phyloP scores from a whole-genome alignment of 2,113 vertebrate species.

The Sinocyclocheilus maitianheensis region DNA sequence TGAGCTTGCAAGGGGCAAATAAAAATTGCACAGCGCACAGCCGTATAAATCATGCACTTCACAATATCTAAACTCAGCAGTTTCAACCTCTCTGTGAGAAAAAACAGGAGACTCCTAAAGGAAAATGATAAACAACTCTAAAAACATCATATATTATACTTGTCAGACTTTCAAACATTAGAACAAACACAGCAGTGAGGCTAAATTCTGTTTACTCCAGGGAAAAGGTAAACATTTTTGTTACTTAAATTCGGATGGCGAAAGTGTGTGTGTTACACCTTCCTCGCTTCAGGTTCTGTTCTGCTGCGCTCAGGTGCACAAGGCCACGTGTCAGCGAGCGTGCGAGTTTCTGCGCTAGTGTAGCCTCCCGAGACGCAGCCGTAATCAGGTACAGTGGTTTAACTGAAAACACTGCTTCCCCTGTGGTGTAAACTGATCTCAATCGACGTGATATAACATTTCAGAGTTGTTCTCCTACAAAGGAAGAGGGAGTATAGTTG shows the following conservation, averaged over 20 bases:
- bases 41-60: slow-evolving; percentile 81
- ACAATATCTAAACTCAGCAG: slow-evolving; percentile 80
- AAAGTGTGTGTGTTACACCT: neutral
- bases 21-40: slow-evolving; percentile 71
- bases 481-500: slow-evolving; percentile 69
- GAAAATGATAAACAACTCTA: slow-evolving; percentile 84
- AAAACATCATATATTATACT: slow-evolving; percentile 76
- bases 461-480: slow-evolving; percentile 63
- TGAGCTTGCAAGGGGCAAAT: slow-evolving; percentile 66
- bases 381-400: slow-evolving; percentile 69
- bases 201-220: slow-evolving; percentile 75
- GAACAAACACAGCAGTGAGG: slow-evolving; percentile 69
- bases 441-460: slow-evolving; percentile 60
- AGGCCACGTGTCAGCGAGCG: slow-evolving; percentile 39
- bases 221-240: slow-evolving; percentile 70
- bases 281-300: slow-evolving; percentile 15
- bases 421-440: slow-evolving; percentile 59
- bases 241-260: slow-evolving; percentile 61
- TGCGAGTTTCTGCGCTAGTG: neutral
- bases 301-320: slow-evolving; percentile 65
- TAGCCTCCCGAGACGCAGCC: slow-evolving; percentile 49
- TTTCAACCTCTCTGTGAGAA: slow-evolving; percentile 72
- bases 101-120: slow-evolving; percentile 60
- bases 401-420: slow-evolving; percentile 72
- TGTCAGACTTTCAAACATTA: slow-evolving; percentile 81